Base-by-base conservation (phyloP, 2,113 vertebrate genomes). In the Mohoua ochrocephala region DNA sequence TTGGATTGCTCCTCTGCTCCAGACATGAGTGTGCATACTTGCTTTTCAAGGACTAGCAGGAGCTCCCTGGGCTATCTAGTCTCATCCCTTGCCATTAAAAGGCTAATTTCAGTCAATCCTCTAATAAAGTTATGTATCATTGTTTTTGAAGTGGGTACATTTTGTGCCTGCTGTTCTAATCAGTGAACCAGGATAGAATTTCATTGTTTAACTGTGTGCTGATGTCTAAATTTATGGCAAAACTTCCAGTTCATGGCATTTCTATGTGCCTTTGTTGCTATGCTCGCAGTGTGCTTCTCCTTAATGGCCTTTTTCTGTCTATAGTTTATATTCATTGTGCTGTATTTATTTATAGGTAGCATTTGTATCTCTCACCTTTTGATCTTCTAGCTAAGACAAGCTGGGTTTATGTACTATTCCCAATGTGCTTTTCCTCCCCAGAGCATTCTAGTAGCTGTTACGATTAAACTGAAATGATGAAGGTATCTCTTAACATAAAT, bases 1-100 rank as follows among this genome's bases (percentile, higher is more conserved):
- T 53, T 3, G 12, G 61, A 7, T 82, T 12, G 61, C 82, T 71
- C 9, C 67, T 76, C 52, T 47, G 31, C 28, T 52, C 12, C 54
- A 52, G 93, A 77, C 52, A 83, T 97, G 95, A 97, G 95, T 94
- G 69, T 94, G 96, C 95, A 78, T 26, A 44, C 95, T 93, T 70
- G 52, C 80, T 65, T 80, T 22, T 31, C 37, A 69, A 84, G 50
- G 50, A 30, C 80, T 70, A 9, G n/a, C 69, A 60, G 61, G 44
- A 71, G 3, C 23, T 35, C 54, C 42, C 35, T 54, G 87, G 12
- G 52, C 42, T 28, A 12, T 42, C 47, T 22, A 4, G 20, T 10
- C 20, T 26, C 28, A 9, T 42, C 23, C 8, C 8, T 42, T 42
- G 14, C 30, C 54, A 30, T 42, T 50, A 44, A 84, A 70, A 65